Conservation (phyloP, 2,797 vertebrate species). For the Liasis olivaceus region DNA sequence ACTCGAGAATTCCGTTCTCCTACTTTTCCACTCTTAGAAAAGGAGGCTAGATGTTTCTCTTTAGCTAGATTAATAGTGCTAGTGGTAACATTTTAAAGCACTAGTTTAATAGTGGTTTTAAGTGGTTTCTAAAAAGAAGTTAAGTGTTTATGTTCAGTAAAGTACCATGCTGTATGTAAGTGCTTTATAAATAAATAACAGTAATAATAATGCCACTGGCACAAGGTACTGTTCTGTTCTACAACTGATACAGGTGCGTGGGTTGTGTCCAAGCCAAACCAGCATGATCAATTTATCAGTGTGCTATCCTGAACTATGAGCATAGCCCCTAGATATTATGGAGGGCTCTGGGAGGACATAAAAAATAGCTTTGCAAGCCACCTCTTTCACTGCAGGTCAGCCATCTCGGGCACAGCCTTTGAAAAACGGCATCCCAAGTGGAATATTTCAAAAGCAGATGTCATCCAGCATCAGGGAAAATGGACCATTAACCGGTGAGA, state of each 20-base stretch:
- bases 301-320: not conserved
- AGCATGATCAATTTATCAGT: not conserved
- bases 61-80: not conserved
- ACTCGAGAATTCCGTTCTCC: not conserved
- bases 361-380: constrained; percentile 20
- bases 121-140: not conserved
- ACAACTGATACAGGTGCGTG: not conserved
- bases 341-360: not conserved
- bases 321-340: not conserved
- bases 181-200: not conserved
- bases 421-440: constrained; percentile 26
- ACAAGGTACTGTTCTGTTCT: not conserved
- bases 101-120: not conserved
- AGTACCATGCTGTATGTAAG: not conserved
- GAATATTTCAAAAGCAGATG: constrained; percentile 46
- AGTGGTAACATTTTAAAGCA: not conserved
- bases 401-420: constrained; percentile 16
- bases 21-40: not conserved
- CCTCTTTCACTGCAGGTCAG: not conserved
- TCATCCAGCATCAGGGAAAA: constrained; percentile 11
- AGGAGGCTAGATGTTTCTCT: not conserved
- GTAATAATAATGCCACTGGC: not conserved
- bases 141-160: not conserved
- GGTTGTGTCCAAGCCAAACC: not conserved
- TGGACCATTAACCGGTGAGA: constrained; percentile 43